Percentiles rank a stretch among this genome's conserved stretches.
phyloP scores from a whole-genome alignment of 2,113 vertebrate species.

The Tyrannus savana region DNA sequence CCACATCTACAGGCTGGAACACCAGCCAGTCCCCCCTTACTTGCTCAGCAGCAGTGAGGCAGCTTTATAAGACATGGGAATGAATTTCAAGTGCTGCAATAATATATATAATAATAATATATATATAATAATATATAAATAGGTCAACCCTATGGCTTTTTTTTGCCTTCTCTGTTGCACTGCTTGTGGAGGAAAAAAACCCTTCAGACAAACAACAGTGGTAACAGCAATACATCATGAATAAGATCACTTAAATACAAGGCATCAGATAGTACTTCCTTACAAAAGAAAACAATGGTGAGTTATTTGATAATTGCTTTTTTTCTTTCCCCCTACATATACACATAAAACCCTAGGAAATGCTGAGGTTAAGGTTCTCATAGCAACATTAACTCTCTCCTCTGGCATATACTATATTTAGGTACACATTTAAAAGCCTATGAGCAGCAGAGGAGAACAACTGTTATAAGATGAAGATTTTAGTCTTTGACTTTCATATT shows the following conservation, averaged over 20 bases:
- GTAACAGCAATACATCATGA: neutral
- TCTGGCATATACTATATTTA: conserved; percentile 60
- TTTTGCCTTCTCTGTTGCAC: neutral
- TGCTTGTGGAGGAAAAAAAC: neutral
- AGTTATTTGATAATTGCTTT: neutral
- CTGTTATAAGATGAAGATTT: neutral
- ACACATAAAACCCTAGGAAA: conserved; percentile 43
- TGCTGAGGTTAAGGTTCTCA: conserved; percentile 67
- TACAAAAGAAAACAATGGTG: neutral
- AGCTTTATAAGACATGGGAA: neutral
- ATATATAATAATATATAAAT: conserved; percentile 38
- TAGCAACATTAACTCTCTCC: conserved; percentile 66
- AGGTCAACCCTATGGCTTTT: conserved; percentile 16
- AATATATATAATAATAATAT: conserved; percentile 31
- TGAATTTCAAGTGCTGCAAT: conserved; percentile 16
- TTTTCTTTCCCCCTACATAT: neutral
- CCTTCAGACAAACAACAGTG: neutral
- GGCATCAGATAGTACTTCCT: neutral
- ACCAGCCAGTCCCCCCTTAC: neutral
- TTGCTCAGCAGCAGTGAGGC: neutral
- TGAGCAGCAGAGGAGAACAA: conserved; percentile 35
- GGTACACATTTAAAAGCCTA: conserved; percentile 29
- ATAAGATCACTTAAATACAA: neutral
- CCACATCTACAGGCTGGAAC: neutral
- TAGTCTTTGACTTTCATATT: neutral